Conservation (phyloP, 2,113 vertebrate species). For the Tachysurus fulvidraco region DNA sequence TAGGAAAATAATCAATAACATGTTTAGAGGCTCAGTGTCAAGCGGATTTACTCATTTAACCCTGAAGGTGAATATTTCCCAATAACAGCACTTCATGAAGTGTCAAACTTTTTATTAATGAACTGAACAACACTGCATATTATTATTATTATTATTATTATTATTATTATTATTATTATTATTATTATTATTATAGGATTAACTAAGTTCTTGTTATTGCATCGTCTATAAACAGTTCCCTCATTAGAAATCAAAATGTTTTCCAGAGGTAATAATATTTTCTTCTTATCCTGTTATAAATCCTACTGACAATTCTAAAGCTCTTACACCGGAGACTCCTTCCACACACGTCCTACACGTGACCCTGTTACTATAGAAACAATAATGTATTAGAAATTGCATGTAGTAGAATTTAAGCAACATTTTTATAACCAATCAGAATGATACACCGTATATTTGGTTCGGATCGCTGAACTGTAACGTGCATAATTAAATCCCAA, state of each 20-base stretch:
- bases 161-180: neutral
- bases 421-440: too few species aligned
- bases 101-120: neutral
- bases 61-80: neutral
- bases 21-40: neutral
- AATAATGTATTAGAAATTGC: neutral
- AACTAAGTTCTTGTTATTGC: neutral
- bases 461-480: too few species aligned
- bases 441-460: too few species aligned
- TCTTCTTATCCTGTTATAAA: neutral
- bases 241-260: too few species aligned
- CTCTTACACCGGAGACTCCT: neutral
- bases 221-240: neutral
- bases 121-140: neutral
- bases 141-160: neutral
- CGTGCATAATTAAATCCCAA: neutral
- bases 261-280: too few species aligned
- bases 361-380: neutral
- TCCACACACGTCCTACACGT: too few species aligned
- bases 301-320: neutral
- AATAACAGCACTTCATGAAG: neutral
- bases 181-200: neutral
- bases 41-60: neutral
- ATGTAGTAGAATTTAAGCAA: too few species aligned
- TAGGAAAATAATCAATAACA: neutral